phyloP scores from a whole-genome alignment of 2,888 invertebrate genomes.

The Drosophila birchii region DNA sequence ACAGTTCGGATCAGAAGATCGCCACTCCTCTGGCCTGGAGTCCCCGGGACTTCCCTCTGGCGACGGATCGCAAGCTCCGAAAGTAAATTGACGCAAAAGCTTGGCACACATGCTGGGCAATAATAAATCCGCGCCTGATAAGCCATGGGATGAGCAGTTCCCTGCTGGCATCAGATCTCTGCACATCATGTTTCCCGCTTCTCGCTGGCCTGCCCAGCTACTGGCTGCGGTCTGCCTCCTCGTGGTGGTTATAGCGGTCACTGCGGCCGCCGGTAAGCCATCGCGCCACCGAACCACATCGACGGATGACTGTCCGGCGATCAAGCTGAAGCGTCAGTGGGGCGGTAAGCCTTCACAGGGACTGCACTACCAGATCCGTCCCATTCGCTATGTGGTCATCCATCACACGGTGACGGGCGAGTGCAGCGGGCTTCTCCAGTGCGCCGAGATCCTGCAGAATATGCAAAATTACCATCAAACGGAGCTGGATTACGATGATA shows the following conservation, averaged over 20 bases:
- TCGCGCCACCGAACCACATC: background rate
- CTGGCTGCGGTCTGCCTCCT: background rate
- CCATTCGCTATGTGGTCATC: conserved; percentile 86
- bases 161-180: conserved; percentile 6
- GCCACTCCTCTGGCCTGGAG: background rate
- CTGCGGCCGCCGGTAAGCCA: conserved; percentile 20
- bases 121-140: conserved; percentile 32
- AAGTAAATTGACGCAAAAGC: conserved; percentile 2
- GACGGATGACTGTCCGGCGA: conserved; percentile 85
- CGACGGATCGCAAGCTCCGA: conserved; percentile 12
- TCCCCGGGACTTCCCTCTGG: conserved; percentile 11
- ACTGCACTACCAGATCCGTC: conserved; percentile 87
- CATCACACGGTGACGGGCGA: conserved; percentile 86
- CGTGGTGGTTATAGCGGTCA: background rate
- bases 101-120: background rate
- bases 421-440: conserved; percentile 85
- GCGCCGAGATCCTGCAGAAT: conserved; percentile 85
- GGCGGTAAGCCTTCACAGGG: conserved; percentile 85
- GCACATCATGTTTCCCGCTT: conserved; percentile 10
- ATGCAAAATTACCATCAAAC: conserved; percentile 87
- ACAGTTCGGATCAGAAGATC: background rate
- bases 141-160: conserved; percentile 20
- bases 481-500: conserved; percentile 85
- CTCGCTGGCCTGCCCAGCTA: background rate
- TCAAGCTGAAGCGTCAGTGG: conserved; percentile 87